Evolutionary conservation across 2,797 vertebrate species (phyloP).

Genomic region (Remorina albescens): DNA sequence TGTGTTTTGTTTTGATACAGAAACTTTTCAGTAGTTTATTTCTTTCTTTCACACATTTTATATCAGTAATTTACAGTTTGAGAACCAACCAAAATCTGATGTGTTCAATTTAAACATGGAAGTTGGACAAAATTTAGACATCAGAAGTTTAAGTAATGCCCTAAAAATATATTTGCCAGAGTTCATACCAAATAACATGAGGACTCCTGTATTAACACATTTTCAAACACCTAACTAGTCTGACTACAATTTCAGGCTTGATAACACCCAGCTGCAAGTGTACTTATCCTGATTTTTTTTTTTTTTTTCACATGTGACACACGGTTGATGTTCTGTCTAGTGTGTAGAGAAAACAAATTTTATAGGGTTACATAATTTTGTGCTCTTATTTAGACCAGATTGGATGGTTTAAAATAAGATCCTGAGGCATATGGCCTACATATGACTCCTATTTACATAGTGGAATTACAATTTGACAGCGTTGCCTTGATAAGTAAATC

Average conservation of each 20-base stretch:
- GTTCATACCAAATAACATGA: neutral
- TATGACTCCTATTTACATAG: slow-evolving; percentile 1
- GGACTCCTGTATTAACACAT: neutral
- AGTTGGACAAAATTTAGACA: neutral
- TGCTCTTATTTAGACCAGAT: neutral
- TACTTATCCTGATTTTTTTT: neutral
- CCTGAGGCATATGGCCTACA: neutral
- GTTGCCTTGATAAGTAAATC: slow-evolving; percentile 25
- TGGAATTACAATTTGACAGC: slow-evolving; percentile 6
- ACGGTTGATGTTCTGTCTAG: neutral
- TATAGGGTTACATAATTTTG: neutral
- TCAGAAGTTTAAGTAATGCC: neutral
- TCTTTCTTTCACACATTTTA: neutral
- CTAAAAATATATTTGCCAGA: neutral
- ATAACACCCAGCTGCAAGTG: neutral
- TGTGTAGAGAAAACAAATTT: neutral
- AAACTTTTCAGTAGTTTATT: too few relatives aligned
- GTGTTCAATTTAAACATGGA: neutral
- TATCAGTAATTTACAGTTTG: neutral
- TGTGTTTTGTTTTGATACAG: too few relatives aligned
- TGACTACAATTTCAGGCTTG: neutral
- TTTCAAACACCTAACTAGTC: neutral
- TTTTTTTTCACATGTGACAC: neutral
- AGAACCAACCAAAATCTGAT: too few relatives aligned
- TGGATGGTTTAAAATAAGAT: neutral